Base-by-base conservation (phyloP, 2,797 vertebrate species). In the Amblyraja radiata region DNA sequence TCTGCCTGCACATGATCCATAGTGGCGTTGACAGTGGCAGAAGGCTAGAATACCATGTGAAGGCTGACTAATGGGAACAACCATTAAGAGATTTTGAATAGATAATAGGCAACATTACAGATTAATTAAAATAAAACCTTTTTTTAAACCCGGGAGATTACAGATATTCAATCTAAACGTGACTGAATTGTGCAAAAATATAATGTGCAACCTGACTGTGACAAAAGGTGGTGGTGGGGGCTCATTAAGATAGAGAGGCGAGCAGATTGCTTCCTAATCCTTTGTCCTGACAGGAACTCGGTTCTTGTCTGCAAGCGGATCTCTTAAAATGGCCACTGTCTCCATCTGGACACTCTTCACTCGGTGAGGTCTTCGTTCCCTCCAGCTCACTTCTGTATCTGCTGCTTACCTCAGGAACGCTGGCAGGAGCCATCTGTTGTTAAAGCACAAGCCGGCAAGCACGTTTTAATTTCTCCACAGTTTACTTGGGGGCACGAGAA, bases 181-280 rank as follows among this genome's bases (percentile, higher is more conserved):
- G 54, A 9, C n/a, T 36, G 68, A 21, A 63, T 21, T 16, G 1
- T 32, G 16, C n/a, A 88, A 63, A 88, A n/a, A 28, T 1, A 10
- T 88, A 61, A 32, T 68, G 32, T 88, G 61, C 61, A 88, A 10
- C 14, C 13, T n/a, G 61, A 32, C 65, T 32, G 61, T 68, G 61
- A 65, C n/a, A 88, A 36, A 5, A 36, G 18, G 63, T 36, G 14
- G 28, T 32, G 36, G 63, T 6, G 36, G 21, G 10, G 68, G 6
- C 28, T n/a, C 25, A 61, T n/a, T 13, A 88, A 65, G 63, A 86
- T 36, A 63, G 16, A 28, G 32, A 18, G 8, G 7, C n/a, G 9
- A 36, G 84, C 16, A 36, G n/a, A 36, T 97, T 95, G 97, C 80
- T 96, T 98, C 95, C 95, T 97, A 94, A 97, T 94, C 94, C 95